Percentiles rank a stretch among this genome's conserved stretches.
Evolutionary conservation across 2,888 invertebrate species (phyloP).

Genomic region (Catocala nupta): DNA sequence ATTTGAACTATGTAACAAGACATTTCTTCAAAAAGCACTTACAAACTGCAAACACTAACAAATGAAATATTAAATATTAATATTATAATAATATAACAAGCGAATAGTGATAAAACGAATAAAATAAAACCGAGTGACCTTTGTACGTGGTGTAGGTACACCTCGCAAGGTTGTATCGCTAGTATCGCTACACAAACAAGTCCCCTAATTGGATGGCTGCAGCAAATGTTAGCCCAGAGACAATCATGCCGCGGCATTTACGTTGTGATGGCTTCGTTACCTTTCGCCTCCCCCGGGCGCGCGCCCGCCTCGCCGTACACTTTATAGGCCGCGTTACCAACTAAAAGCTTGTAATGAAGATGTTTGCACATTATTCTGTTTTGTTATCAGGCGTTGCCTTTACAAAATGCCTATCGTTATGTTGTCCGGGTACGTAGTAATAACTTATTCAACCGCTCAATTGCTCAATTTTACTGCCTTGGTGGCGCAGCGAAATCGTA

Average conservation of each 20-base stretch:
- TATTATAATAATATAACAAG: too few relatives aligned
- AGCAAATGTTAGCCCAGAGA: slow-evolving; percentile 78
- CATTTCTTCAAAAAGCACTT: too few relatives aligned
- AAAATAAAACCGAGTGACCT: slow-evolving; percentile 15
- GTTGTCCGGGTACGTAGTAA: too few relatives aligned
- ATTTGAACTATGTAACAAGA: too few relatives aligned
- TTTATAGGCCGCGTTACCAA: neutral
- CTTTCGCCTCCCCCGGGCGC: slow-evolving; percentile 51
- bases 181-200: slow-evolving; percentile 47
- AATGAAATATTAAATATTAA: slow-evolving; percentile 4
- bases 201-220: slow-evolving; percentile 75
- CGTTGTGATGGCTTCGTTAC: slow-evolving; percentile 65
- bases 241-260: slow-evolving; percentile 78
- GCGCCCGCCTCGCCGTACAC: neutral
- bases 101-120: neutral
- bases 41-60: neutral
- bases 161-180: slow-evolving; percentile 46
- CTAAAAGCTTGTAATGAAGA: slow-evolving; percentile 1
- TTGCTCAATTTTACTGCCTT: too few relatives aligned
- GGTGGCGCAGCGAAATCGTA: too few relatives aligned
- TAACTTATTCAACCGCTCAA: too few relatives aligned
- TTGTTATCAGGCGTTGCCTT: neutral
- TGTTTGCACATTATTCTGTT: neutral
- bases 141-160: slow-evolving; percentile 17
- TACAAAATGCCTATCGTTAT: too few relatives aligned